Evolutionary conservation across 2,888 invertebrate species (phyloP).

Genomic region (Phragmatobia fuliginosa): DNA sequence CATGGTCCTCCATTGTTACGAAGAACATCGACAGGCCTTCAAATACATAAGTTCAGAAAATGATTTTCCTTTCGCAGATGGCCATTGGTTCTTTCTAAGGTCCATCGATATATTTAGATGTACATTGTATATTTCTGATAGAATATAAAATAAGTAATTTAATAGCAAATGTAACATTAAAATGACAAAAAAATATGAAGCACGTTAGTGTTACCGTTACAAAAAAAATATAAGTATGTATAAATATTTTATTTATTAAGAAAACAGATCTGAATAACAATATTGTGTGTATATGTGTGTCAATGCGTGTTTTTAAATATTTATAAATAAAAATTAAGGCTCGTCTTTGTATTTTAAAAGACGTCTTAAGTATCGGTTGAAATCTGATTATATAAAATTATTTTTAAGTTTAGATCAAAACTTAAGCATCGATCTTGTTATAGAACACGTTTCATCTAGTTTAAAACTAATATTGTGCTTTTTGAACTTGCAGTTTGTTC

Average conservation of each 20-base stretch:
- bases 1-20: conserved; percentile 28
- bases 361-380: too few species aligned
- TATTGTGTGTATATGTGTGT: not conserved
- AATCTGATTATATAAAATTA: too few species aligned
- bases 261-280: not conserved
- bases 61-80: not conserved
- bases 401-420: too few species aligned
- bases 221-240: not conserved
- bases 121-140: not conserved
- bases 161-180: not conserved
- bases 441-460: too few species aligned
- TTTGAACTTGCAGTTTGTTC: too few species aligned
- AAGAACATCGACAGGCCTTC: conserved; percentile 16
- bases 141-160: not conserved
- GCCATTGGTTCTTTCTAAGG: not conserved
- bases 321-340: not conserved
- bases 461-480: too few species aligned
- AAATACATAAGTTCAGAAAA: not conserved
- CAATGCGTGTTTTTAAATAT: not conserved
- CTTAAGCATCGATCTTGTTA: too few species aligned
- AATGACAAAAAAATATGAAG: not conserved
- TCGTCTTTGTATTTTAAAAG: too few species aligned
- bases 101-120: not conserved
- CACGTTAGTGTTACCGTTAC: not conserved
- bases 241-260: not conserved